Evolutionary conservation across 1,140 invertebrate species (phyloP).

Genomic region (Mizuhopecten yessoensis): DNA sequence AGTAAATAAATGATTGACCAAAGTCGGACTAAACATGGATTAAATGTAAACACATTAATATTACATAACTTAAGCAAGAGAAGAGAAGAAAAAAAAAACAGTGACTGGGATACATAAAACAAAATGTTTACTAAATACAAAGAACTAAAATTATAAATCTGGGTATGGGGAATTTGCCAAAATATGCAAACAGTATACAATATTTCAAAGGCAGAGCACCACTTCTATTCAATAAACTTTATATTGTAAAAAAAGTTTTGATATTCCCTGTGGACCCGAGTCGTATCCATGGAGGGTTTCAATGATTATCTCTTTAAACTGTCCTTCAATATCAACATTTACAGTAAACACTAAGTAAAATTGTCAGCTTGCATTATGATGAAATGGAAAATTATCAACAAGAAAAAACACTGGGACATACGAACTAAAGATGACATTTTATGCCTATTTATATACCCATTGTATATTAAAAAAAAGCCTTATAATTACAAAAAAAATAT

Average conservation of each 20-base stretch:
- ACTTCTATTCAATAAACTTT: constrained; percentile 35
- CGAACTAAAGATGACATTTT: constrained; percentile 29
- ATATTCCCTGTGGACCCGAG: constrained; percentile 36
- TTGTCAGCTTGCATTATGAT: constrained; percentile 38
- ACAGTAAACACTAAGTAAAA: constrained; percentile 3
- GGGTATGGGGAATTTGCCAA: constrained; percentile 31
- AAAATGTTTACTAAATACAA: constrained; percentile 4
- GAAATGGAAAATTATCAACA: constrained; percentile 35
- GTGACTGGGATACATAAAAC: constrained; percentile 4
- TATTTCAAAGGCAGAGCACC: constrained; percentile 37
- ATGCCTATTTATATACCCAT: constrained; percentile 28
- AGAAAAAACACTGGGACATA: constrained; percentile 19
- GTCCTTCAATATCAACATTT: constrained; percentile 38
- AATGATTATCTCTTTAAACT: constrained; percentile 33
- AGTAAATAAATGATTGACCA: constrained; percentile 25
- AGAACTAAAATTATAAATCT: constrained; percentile 30
- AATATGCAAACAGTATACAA: constrained; percentile 32
- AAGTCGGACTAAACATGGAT: constrained; percentile 26
- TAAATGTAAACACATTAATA: constrained; percentile 40
- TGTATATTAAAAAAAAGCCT: not conserved
- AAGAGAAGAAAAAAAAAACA: not conserved
- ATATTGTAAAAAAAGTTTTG: constrained; percentile 36
- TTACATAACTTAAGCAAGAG: constrained; percentile 21
- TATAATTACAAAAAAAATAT: constrained; percentile 2
- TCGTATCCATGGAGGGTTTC: constrained; percentile 17